Evolutionary conservation across 2,113 vertebrate genomes (phyloP).

Genomic region (Psammodynastes pulverulentus): DNA sequence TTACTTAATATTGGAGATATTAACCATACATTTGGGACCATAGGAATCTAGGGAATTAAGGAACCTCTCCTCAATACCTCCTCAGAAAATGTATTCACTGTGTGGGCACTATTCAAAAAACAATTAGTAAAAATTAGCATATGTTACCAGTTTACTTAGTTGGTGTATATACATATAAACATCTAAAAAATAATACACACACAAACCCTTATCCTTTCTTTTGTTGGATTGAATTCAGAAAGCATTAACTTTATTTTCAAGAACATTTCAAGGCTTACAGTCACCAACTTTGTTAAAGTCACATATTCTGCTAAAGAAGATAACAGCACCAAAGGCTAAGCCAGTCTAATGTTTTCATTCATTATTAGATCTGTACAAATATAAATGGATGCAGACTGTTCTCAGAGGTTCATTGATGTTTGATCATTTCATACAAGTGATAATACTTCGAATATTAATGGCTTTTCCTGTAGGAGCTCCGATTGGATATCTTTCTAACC

Average conservation of each 20-base stretch:
- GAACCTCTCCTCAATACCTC: no score
- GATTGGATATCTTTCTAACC: background rate
- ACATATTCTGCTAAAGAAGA: background rate
- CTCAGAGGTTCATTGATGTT: background rate
- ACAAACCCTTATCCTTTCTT: background rate
- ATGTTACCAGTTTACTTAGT: background rate
- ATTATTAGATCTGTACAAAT: conserved; percentile 13
- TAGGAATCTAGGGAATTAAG: background rate
- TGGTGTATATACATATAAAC: background rate
- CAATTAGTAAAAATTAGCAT: background rate
- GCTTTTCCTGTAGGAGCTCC: background rate
- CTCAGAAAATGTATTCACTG: background rate
- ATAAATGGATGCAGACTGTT: background rate
- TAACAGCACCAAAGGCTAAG: background rate
- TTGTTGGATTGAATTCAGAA: conserved; percentile 3
- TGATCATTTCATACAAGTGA: background rate
- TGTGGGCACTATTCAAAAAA: background rate
- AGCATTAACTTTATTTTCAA: background rate
- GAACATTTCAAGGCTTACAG: background rate
- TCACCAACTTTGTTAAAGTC: conserved; percentile 19
- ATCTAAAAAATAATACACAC: background rate
- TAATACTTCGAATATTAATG: background rate
- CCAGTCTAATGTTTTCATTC: background rate
- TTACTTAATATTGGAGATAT: background rate
- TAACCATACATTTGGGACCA: background rate